phyloP scores from a whole-genome alignment of 2,888 invertebrate species.

The Yponomeuta sedellus region DNA sequence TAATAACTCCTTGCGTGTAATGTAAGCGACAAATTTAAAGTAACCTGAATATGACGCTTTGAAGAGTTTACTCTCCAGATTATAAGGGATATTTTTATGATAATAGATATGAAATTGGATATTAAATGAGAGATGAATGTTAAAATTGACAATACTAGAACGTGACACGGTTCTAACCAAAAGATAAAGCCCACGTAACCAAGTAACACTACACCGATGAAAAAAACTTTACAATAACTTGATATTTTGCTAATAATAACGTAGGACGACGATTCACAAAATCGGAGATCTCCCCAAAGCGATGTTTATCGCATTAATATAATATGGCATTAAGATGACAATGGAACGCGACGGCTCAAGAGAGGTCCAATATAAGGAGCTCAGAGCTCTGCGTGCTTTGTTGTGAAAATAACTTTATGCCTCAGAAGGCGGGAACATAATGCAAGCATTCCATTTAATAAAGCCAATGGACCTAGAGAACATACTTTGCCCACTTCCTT shows the following conservation, averaged over 20 bases:
- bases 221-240: conserved; percentile 22
- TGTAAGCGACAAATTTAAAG: conserved; percentile 33
- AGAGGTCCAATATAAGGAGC: conserved; percentile 73
- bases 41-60: conserved; percentile 23
- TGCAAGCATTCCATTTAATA: conserved; percentile 64
- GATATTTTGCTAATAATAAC: conserved; percentile 55
- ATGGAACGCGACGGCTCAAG: conserved; percentile 60
- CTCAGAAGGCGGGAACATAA: conserved; percentile 59
- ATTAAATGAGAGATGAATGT: neutral
- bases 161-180: conserved; percentile 50
- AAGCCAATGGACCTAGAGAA: conserved; percentile 60
- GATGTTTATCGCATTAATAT: conserved; percentile 77
- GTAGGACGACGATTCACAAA: conserved; percentile 42
- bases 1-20: neutral
- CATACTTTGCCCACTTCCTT: conserved; percentile 55
- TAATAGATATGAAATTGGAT: neutral
- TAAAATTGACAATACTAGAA: conserved; percentile 25
- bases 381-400: conserved; percentile 65
- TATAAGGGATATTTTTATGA: conserved; percentile 23
- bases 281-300: conserved; percentile 53
- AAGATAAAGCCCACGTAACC: conserved; percentile 55
- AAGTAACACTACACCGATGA: conserved; percentile 48
- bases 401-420: conserved; percentile 74
- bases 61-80: conserved; percentile 19
- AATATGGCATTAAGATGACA: conserved; percentile 74